Evolutionary conservation across 64 coral and sea anemone species (phyloP), one percentile per base, ranked within the genome.

Genomic region (Pocillopora verrucosa): DNA sequence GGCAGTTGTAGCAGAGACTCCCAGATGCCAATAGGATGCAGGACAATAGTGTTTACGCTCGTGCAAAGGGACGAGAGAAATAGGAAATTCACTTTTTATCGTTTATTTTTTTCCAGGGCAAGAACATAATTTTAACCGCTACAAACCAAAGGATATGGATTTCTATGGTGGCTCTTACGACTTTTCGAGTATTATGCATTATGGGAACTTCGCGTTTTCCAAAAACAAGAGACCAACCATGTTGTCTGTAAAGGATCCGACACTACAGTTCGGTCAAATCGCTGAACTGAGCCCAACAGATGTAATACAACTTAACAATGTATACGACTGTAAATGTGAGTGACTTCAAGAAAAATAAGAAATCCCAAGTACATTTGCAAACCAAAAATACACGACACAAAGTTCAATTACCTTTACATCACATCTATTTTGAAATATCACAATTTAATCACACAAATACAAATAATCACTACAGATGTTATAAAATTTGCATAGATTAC

Each of bases 261-360:
- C 57, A 24, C 16, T 36, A 17, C 36, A 61, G 34, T 72, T 94
- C 12, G 92, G 92, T 12, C 86, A 94, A n/a, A 76, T 73, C 9
- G 61, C 17, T 16, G 35, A 70, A 15, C 60, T 94, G 36, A 76
- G 78, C 19, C 9, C 30, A 17, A 76, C 38, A 9, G 92, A 94
- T 69, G 58, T 94, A 38, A 34, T 89, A 7, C 76, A 94, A 67
- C 56, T 94, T 1, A 94, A 94, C 36, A 57, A 34, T 13, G 36
- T 93, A 38, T 93, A 93, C 60, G 91, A 93, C 36, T 93, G 91
- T 60, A 74, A 35, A 77, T 63, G 91, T 93, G 77, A 82, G 91
- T 87, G 73, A 37, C 38, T 72, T 51, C 2, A 34, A 35, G 15
- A 26, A 36, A 77, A 77, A 13, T 63, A 11, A 13, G 41, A 51